Evolutionary conservation across 2,113 vertebrate genomes (phyloP).

Genomic region (Serilophus lunatus): DNA sequence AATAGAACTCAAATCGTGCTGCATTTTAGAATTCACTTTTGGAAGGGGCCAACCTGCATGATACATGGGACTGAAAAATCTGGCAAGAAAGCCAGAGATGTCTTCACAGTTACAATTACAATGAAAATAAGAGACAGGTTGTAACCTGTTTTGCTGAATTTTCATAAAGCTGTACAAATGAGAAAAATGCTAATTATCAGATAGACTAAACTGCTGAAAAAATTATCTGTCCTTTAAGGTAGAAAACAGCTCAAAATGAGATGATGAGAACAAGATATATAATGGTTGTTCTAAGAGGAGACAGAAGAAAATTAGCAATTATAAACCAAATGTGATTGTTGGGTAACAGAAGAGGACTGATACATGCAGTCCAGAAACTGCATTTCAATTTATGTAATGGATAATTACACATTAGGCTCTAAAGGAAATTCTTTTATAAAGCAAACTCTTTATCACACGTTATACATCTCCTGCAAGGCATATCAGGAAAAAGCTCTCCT

Average conservation of each 20-base stretch:
- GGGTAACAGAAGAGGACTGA: not conserved
- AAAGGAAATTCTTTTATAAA: not conserved
- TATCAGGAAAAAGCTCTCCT: not conserved
- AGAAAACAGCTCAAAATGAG: not conserved
- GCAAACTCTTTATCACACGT: not conserved
- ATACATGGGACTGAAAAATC: not conserved
- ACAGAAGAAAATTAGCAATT: conserved; percentile 26
- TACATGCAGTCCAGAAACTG: not conserved
- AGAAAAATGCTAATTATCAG: not conserved
- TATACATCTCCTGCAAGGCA: not conserved
- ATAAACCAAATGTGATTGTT: not conserved
- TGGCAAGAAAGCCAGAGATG: not conserved
- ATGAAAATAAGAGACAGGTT: not conserved
- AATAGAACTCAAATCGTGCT: not conserved
- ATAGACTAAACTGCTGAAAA: not conserved
- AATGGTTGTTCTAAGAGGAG: not conserved
- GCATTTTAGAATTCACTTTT: not conserved
- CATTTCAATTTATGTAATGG: conserved; percentile 15
- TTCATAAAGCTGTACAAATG: not conserved
- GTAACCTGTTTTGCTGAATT: not conserved
- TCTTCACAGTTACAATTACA: not conserved
- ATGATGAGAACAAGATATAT: not conserved
- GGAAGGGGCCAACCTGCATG: not conserved
- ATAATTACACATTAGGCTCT: not conserved
- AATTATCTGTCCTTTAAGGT: not conserved